Evolutionary conservation across 2,888 invertebrate genomes (phyloP), one percentile per base, ranked within the genome.

Genomic region (Lepas anatifera): DNA sequence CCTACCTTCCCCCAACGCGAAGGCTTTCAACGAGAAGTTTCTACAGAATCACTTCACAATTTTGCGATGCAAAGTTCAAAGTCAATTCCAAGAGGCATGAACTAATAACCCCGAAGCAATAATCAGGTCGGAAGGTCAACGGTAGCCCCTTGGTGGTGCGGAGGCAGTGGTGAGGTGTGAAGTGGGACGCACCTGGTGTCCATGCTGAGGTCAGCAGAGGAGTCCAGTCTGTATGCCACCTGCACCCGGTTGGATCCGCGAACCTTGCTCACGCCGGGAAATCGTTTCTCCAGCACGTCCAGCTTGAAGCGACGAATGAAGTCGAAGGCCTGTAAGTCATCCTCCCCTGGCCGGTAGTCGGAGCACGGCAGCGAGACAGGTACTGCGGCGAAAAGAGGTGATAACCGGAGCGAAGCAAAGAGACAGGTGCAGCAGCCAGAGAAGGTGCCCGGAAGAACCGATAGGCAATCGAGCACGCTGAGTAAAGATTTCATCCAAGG

Each of bases 271-370:
- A 92, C 85, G 0, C 89, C 89, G 8, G 73, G 72, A 46, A 71
- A 74, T 52, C 72, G 71, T 52, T 74, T 71, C 70, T 75, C 72
- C 41, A 74, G 69, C 29, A 74, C 76, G 69, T 79, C 78, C 72
- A 78, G 75, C 27, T 85, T 84, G 79, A 89, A 90, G 73, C 87
- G 87, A 22, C 89, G 86, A 72, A 93, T 90, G 72, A 93, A 86
- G 78, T 93, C 92, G 76, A 89, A 89, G 0, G 88, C 88, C 77
- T 89, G 88, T 64, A 90, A 83, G 80, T 92, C 91, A 71, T 89
- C 87, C 76, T 90, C 89, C 2, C 73, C 74, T 3, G 73, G 71
- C 41, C 72, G 72, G 70, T 73, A 75, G 69, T 74, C 74, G 32
- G 73, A 73, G 37, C 72, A 73, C 16, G 72, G 74, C 16, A 39